A percentile compares a stretch with the other conserved stretches of the same genome.
phyloP scores from a whole-genome alignment of 2,888 invertebrate species.

The Argynnis bischoffii region DNA sequence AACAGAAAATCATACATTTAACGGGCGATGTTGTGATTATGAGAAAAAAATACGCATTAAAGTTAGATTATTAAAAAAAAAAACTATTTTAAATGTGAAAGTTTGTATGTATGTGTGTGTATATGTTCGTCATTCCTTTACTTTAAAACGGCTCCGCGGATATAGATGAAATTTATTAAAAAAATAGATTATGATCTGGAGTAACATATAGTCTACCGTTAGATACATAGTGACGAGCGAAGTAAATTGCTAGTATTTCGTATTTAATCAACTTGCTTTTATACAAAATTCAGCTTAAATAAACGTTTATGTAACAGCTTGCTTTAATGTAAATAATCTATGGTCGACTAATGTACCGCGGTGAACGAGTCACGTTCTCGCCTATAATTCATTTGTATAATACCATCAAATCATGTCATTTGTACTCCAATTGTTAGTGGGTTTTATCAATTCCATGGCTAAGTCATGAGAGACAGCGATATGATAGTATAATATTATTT shows the following conservation, averaged over 20 bases:
- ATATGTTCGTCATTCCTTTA: too few relatives aligned
- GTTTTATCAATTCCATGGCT: neutral
- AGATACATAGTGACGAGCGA: too few relatives aligned
- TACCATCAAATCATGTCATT: slow-evolving; percentile 16
- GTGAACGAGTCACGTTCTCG: slow-evolving; percentile 11
- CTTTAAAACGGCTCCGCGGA: too few relatives aligned
- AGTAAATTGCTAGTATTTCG: neutral
- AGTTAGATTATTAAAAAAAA: too few relatives aligned
- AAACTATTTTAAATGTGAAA: too few relatives aligned
- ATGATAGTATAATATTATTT: neutral
- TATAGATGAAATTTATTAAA: too few relatives aligned
- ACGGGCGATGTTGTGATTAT: too few relatives aligned
- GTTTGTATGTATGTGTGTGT: too few relatives aligned
- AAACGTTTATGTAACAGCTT: neutral
- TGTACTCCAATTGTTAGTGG: slow-evolving; percentile 11
- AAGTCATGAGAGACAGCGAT: slow-evolving; percentile 8
- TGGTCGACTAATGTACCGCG: slow-evolving; percentile 1
- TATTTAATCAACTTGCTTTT: neutral
- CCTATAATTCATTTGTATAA: slow-evolving; percentile 12
- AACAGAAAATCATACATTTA: too few relatives aligned
- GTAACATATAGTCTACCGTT: too few relatives aligned
- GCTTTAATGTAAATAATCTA: slow-evolving; percentile 4
- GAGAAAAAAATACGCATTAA: too few relatives aligned
- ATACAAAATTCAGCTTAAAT: neutral
- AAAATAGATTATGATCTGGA: too few relatives aligned